Percentiles rank a stretch among this genome's conserved stretches.
These are phyloP conservation scores for Thamnophis sirtalis DNA, from an alignment of 2,113 vertebrate genomes.

Conservation along the genomic window DNA sequence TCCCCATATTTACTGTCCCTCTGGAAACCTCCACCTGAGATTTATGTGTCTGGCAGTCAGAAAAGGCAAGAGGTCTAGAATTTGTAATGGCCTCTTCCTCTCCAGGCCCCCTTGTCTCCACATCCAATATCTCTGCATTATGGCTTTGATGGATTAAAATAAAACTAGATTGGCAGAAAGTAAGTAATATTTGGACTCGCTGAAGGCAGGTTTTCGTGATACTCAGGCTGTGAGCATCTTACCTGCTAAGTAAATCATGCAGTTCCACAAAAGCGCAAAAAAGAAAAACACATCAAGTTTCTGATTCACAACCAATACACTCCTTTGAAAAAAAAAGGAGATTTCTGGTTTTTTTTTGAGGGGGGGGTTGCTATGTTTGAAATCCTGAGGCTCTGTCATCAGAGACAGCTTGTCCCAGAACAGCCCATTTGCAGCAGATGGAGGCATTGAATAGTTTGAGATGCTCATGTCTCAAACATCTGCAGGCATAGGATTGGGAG, in stretches of 20 bases:
- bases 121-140: not conserved
- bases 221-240: not conserved
- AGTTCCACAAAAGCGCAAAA: not conserved
- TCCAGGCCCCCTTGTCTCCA: not conserved
- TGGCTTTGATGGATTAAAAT: not conserved
- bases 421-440: not conserved
- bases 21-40: not conserved
- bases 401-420: not conserved
- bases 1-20: accelerated
- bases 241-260: not conserved
- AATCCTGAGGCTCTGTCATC: not conserved
- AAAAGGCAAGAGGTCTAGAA: conserved; percentile 3
- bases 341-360: not conserved
- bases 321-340: not conserved
- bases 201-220: not conserved
- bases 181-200: not conserved
- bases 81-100: not conserved
- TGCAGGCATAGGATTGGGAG: not conserved
- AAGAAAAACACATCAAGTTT: not conserved
- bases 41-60: not conserved
- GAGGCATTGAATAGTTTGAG: not conserved
- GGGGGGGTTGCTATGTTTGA: not conserved
- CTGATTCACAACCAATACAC: not conserved
- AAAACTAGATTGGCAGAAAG: not conserved
- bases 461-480: not conserved